Evolutionary conservation across 2,797 vertebrate species (phyloP).

Genomic region (Mus spretus): DNA sequence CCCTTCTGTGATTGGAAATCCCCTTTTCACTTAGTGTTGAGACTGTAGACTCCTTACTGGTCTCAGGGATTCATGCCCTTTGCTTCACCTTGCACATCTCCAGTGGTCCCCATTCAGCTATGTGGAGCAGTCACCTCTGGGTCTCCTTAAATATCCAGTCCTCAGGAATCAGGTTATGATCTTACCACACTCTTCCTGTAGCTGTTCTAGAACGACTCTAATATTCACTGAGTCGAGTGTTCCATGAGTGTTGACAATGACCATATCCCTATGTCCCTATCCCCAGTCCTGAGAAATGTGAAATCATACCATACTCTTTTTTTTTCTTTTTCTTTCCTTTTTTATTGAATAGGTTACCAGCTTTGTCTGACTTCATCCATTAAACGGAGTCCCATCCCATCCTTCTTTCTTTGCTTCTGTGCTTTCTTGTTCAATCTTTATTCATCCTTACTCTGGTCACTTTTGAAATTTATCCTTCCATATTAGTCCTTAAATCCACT

Average conservation of each 20-base stretch:
- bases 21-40: neutral
- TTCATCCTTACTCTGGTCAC: neutral
- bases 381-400: neutral
- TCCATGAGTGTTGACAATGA: neutral
- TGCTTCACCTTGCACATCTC: neutral
- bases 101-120: neutral
- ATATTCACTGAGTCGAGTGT: neutral
- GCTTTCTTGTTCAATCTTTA: neutral
- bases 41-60: neutral
- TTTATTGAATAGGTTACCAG: neutral
- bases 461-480: slow-evolving; percentile 60
- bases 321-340: neutral
- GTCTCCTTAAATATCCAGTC: neutral
- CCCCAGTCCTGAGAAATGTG: neutral
- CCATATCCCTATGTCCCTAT: too few relatives aligned
- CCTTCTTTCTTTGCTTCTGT: neutral
- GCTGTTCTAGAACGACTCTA: neutral
- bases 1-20: neutral
- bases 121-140: neutral
- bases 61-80: neutral
- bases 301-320: neutral
- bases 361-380: neutral
- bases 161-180: neutral
- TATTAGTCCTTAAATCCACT: slow-evolving; percentile 43
- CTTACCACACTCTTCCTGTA: neutral